These are phyloP conservation scores for Campoplex capitator DNA, from an alignment of 2,888 invertebrate species.

Conservation along the genomic window DNA sequence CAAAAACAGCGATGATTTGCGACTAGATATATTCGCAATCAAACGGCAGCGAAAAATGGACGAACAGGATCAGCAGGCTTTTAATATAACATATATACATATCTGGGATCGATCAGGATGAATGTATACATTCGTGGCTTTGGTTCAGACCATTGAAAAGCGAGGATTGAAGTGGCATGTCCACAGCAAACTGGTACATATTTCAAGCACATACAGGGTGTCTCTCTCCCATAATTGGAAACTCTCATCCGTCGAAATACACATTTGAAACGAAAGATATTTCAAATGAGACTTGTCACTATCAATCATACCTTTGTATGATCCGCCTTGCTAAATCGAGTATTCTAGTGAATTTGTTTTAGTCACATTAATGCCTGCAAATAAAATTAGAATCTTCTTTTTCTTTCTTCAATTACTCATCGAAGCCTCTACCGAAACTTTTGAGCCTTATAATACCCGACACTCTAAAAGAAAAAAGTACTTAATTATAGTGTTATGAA, in stretches of 20 bases:
- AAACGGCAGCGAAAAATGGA: neutral
- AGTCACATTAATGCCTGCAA: neutral
- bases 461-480: neutral
- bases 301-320: too few relatives aligned
- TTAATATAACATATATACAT: conserved; percentile 28
- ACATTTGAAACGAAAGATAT: neutral
- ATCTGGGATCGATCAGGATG: conserved; percentile 39
- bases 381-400: neutral
- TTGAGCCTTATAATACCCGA: neutral
- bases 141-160: conserved; percentile 46
- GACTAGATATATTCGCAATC: neutral
- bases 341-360: neutral
- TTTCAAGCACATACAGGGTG: conserved; percentile 23
- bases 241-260: neutral
- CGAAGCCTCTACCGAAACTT: neutral
- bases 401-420: neutral
- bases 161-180: conserved; percentile 54
- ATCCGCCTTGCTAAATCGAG: neutral
- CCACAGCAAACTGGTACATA: conserved; percentile 30
- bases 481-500: conserved; percentile 9
- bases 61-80: conserved; percentile 2
- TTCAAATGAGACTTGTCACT: neutral
- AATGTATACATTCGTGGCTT: conserved; percentile 45
- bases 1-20: neutral
- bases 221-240: neutral